Percentiles rank a stretch among this genome's conserved stretches.
Evolutionary conservation across 1,140 invertebrate species (phyloP).

Genomic region (Apis cerana): DNA sequence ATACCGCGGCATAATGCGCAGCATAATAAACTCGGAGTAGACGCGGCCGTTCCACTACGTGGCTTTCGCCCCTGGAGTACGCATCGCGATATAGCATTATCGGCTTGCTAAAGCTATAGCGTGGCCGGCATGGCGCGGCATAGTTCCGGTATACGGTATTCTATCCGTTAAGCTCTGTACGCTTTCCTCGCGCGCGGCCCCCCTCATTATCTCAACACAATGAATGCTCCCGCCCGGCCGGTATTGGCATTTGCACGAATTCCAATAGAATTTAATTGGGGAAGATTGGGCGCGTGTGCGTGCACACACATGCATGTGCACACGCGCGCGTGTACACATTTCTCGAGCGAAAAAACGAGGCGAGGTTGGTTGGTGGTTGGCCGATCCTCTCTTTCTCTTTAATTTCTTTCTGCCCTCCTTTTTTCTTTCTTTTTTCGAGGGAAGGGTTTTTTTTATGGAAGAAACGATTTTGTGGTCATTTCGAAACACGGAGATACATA

Average conservation of each 20-base stretch:
- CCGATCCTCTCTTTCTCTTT: not conserved
- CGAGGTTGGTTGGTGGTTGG: constrained; percentile 7
- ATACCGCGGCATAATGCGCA: constrained; percentile 48
- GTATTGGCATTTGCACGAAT: constrained; percentile 79
- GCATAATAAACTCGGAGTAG: constrained; percentile 51
- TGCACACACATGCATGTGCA: not conserved
- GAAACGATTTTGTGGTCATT: not conserved
- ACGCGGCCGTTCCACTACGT: constrained; percentile 3
- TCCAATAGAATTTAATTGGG: constrained; percentile 80
- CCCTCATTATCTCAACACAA: constrained; percentile 77
- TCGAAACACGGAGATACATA: not conserved
- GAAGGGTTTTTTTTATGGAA: not conserved
- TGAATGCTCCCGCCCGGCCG: constrained; percentile 68
- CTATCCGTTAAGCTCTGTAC: constrained; percentile 67
- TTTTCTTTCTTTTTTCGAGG: not conserved
- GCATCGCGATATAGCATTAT: constrained; percentile 40
- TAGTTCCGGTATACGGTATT: constrained; percentile 58
- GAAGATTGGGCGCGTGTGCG: constrained; percentile 67
- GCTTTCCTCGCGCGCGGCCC: constrained; percentile 65
- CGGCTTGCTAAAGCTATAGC: constrained; percentile 29
- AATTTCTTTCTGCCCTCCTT: not conserved
- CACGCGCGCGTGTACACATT: not conserved
- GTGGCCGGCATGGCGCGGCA: constrained; percentile 1
- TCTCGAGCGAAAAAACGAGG: constrained; percentile 21
- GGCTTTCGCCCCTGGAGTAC: not conserved